Evolutionary conservation across 2,113 vertebrate genomes (phyloP), one percentile per base, ranked within the genome.

Genomic region (Piprites chloris): DNA sequence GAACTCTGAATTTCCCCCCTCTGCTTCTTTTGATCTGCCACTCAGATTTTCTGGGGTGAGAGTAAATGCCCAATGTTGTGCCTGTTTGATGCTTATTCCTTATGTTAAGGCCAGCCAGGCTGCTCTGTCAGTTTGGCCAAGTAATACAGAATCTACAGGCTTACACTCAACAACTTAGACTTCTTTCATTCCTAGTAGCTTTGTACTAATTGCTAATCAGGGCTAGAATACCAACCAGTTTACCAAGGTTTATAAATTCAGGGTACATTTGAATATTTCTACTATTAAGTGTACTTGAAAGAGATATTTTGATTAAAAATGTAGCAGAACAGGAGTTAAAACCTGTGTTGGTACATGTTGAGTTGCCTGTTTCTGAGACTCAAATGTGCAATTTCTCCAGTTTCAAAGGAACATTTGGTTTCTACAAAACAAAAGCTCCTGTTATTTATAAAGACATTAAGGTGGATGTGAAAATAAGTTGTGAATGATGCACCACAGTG

Each of bases 351-450:
- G 1, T 39, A 17, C 9, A 39, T 15, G 8, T 18, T 33, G 46
- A 44, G 12, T 79, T 67, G 24, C 14, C 6, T n/a, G 0, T 41
- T 91, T 67, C 32, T 33, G 22, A 55, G 39, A 42, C 8, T 52
- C 4, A 58, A 35, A 52, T 1, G 1, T 46, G 6, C 28, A 32
- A 83, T 28, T 75, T 61, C 30, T 78, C 3, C 2, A 16, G 3
- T 47, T 75, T 79, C 0, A 0, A 58, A 55, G 17, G 39, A 88
- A 28, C 14, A 18, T 5, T 4, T 26, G 6, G 3, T 71, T 94
- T 62, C 50, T 61, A 20, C 7, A 75, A 85, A 82, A 85, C 3
- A 5, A 39, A 12, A 26, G 26, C 21, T 46, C 53, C 37, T 84
- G 12, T 17, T 80, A n/a, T 73, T 84, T 87, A 39, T 39, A 5